These are phyloP conservation scores for Hirtodrosophila alboralis DNA, from an alignment of 2,888 invertebrate genomes.

Conservation along the genomic window DNA sequence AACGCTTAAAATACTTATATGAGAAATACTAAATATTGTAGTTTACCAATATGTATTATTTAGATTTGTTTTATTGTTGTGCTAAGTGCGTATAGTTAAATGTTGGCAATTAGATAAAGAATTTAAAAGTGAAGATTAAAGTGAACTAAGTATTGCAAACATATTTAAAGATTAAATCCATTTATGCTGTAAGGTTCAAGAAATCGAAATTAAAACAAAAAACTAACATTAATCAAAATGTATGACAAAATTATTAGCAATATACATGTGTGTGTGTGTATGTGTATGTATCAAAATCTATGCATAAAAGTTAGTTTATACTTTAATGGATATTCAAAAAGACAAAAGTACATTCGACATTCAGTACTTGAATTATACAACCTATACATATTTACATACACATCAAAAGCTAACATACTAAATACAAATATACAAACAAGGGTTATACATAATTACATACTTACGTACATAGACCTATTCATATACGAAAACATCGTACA, in stretches of 20 bases:
- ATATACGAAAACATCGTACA: conserved; percentile 63
- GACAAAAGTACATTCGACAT: conserved; percentile 11
- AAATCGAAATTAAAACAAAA: conserved; percentile 14
- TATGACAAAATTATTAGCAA: conserved; percentile 48
- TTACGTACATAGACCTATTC: conserved; percentile 21
- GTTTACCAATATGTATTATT: conserved; percentile 17
- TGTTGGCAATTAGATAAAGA: conserved; percentile 34
- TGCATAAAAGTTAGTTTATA: conserved; percentile 37
- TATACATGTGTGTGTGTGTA: conserved; percentile 30
- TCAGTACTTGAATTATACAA: conserved; percentile 52
- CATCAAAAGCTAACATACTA: conserved; percentile 23
- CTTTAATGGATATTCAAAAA: conserved; percentile 29
- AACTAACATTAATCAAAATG: conserved; percentile 48
- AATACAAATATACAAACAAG: conserved; percentile 34
- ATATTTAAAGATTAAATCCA: conserved; percentile 4
- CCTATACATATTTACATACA: conserved; percentile 32
- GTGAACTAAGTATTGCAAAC: conserved; percentile 10
- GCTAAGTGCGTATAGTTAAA: conserved; percentile 49
- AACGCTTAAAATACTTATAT: conserved; percentile 2
- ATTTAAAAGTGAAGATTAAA: conserved; percentile 27
- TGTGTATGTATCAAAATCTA: conserved; percentile 5
- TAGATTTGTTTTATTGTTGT: conserved; percentile 46
- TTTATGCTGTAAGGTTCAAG: conserved; percentile 2
- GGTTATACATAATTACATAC: conserved; percentile 37
- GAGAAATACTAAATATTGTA: conserved; percentile 13